phyloP scores from a whole-genome alignment of 2,888 invertebrate genomes.

The Yponomeuta malinellus region DNA sequence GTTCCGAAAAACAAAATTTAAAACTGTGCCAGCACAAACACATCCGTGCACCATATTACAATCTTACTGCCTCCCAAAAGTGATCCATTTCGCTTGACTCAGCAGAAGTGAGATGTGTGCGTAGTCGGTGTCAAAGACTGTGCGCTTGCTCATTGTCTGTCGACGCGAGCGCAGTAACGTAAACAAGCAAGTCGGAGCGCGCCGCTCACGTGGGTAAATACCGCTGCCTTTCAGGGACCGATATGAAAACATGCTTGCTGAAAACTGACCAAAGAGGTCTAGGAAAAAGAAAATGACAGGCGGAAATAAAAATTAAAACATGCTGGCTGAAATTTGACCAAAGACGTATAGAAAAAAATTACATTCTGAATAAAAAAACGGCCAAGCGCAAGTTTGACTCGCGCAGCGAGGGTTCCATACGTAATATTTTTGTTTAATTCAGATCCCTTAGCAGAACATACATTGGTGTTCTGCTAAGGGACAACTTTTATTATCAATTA shows the following conservation, averaged over 20 bases:
- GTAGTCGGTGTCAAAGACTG: constrained; percentile 60
- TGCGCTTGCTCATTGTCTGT: constrained; percentile 55
- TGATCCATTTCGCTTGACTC: constrained; percentile 2
- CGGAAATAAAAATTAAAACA: neutral
- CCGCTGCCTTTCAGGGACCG: neutral
- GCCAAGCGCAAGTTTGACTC: neutral
- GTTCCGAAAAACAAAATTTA: neutral
- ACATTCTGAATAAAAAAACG: neutral
- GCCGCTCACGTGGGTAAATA: constrained; percentile 5
- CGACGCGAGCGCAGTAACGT: constrained; percentile 48
- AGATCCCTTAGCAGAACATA: no score
- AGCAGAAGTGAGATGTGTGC: constrained; percentile 21
- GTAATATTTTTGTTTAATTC: no score
- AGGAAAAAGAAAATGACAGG: neutral
- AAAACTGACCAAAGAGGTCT: neutral
- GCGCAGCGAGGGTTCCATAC: no score
- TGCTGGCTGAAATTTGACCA: no score
- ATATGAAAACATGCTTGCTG: neutral
- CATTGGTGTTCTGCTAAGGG: no score
- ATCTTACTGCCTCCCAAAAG: neutral
- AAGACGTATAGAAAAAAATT: neutral
- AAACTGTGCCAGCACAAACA: neutral
- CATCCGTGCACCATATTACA: neutral
- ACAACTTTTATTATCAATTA: no score
- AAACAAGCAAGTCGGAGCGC: constrained; percentile 40